Evolutionary conservation across 1,140 invertebrate genomes (phyloP), one percentile per base, ranked within the genome.

Genomic region (Drosophila littoralis): DNA sequence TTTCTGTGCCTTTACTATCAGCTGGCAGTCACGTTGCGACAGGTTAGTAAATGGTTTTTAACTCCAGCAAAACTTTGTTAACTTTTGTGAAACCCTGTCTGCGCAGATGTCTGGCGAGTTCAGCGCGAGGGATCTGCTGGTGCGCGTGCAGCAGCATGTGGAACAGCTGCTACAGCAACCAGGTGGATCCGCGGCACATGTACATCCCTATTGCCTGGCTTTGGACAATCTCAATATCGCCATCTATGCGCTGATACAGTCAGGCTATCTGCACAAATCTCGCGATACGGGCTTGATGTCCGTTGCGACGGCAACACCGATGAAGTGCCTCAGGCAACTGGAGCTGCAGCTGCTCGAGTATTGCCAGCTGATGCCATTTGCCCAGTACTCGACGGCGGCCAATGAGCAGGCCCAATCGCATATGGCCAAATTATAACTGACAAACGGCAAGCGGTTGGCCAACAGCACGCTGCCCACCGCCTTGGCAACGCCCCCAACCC

Each of bases 171-270:
- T 93, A 0, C 91, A 91, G 33, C 78, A 65, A 66, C 88, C 69
- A 55, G 84, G 81, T 2, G 83, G 75, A 0, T 52, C 72, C 33
- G 80, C 83, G 3, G 54, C 61, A 1, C 91, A 93, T 66, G 90
- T 93, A 3, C 94, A 95, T 91, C 94, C 95, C 0, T 95, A 95
- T 93, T 94, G 93, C 69, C 91, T 95, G 33, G 94, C 93, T 40
- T 91, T 95, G 66, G 94, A 95, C 73, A 93, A 92, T 40, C 91
- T 93, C 6, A 91, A 85, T 46, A 91, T 90, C 28, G 91, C 92
- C 36, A 76, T 92, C 12, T 67, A 81, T 48, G 85, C 92, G 6
- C 67, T 92, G 0, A 75, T 91, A 7, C 91, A 92, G 57, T 52
- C 70, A 17, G 84, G 79, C 6, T 91, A 88, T 71, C 32, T 91